phyloP scores from a whole-genome alignment of 2,888 invertebrate species.

The Rhopalosiphum nymphaeae region DNA sequence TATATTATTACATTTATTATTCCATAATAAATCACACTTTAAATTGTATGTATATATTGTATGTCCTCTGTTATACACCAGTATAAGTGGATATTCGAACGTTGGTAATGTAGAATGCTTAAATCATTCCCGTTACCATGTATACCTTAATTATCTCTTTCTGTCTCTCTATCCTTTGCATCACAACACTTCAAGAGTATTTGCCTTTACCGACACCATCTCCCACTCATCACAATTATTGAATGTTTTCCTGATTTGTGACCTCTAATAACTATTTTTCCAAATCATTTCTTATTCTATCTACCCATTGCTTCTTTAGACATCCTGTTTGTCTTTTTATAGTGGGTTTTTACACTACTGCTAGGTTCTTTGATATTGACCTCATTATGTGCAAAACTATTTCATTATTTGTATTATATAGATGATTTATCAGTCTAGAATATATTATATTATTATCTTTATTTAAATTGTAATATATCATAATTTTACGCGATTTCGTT shows the following conservation, averaged over 20 bases:
- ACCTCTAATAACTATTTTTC: neutral
- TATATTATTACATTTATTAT: conserved; percentile 42
- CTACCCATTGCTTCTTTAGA: neutral
- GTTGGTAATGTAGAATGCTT: neutral
- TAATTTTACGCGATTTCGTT: too few species aligned
- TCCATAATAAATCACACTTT: conserved; percentile 40
- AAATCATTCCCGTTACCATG: neutral
- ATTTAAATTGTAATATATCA: too few species aligned
- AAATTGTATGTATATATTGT: neutral
- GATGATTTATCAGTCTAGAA: too few species aligned
- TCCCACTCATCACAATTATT: neutral
- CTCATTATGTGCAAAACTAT: neutral
- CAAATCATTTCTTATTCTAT: neutral
- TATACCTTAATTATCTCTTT: neutral
- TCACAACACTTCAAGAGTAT: too few species aligned
- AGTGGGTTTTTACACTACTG: neutral
- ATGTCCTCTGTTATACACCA: neutral
- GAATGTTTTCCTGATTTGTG: neutral
- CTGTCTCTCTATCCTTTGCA: too few species aligned
- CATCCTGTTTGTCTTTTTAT: neutral
- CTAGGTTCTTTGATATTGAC: neutral
- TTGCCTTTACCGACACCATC: neutral
- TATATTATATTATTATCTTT: too few species aligned
- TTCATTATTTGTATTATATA: neutral
- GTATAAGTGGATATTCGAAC: neutral